Conservation (phyloP, 2,113 vertebrate genomes). For the Archilochus colubris region DNA sequence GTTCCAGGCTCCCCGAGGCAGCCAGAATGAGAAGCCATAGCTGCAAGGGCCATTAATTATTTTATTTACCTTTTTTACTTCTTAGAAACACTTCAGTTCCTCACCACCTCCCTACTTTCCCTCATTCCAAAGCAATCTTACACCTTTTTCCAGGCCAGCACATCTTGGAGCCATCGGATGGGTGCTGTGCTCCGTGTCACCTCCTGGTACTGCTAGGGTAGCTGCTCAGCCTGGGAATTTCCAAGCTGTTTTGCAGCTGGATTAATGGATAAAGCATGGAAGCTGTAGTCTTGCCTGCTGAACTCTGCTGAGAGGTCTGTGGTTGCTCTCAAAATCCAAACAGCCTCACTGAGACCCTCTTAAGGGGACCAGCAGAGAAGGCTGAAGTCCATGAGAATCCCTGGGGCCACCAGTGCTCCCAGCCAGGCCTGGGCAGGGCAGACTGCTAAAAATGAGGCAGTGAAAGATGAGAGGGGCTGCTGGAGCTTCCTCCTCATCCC, state of each 20-base stretch:
- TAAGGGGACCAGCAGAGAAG: not conserved
- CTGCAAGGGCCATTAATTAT: not conserved
- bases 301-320: not conserved
- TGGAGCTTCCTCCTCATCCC: not conserved
- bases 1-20: accelerated
- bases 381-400: not conserved
- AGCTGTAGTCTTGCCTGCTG: not conserved
- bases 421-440: not conserved
- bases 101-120: not conserved
- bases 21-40: accelerated
- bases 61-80: not conserved
- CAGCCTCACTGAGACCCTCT: accelerated
- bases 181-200: not conserved
- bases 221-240: not conserved
- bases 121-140: not conserved
- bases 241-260: not conserved
- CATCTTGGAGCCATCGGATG: not conserved
- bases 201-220: accelerated
- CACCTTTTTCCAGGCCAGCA: not conserved
- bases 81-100: not conserved
- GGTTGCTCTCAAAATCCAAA: not conserved
- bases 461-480: not conserved
- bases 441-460: not conserved
- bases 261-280: not conserved
- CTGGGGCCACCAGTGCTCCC: not conserved